These are phyloP conservation scores for Xerus inauris DNA, from an alignment of 2,113 vertebrate genomes.

Conservation along the genomic window DNA sequence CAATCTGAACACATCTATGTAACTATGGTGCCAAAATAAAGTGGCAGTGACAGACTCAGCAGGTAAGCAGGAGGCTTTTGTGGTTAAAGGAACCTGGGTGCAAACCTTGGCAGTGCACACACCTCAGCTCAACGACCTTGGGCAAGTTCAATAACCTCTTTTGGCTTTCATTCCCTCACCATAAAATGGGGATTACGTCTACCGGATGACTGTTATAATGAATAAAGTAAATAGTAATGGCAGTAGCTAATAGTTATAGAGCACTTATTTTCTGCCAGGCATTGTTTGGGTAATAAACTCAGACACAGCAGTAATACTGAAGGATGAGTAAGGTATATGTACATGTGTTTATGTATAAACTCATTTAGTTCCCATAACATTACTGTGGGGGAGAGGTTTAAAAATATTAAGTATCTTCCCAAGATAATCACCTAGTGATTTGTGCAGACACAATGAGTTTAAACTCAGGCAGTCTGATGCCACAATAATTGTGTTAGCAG, in stretches of 20 bases:
- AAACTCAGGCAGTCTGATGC: neutral
- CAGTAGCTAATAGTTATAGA: neutral
- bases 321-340: neutral
- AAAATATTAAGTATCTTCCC: constrained; percentile 7
- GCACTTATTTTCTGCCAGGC: constrained; percentile 12
- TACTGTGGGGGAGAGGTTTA: neutral
- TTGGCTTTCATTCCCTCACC: neutral
- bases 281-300: constrained; percentile 20
- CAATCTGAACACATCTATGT: neutral
- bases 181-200: neutral
- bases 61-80: neutral
- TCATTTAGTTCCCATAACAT: neutral
- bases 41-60: neutral
- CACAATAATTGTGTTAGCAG: neutral
- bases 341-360: constrained; percentile 20
- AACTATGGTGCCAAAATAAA: neutral
- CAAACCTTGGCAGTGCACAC: neutral
- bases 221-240: constrained; percentile 3
- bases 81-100: neutral
- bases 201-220: neutral
- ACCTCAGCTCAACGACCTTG: neutral
- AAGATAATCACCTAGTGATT: constrained; percentile 12
- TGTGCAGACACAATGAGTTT: neutral
- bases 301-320: neutral
- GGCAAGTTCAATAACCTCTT: neutral